Evolutionary conservation across 2,113 vertebrate species (phyloP).

Genomic region (Lota lota): DNA sequence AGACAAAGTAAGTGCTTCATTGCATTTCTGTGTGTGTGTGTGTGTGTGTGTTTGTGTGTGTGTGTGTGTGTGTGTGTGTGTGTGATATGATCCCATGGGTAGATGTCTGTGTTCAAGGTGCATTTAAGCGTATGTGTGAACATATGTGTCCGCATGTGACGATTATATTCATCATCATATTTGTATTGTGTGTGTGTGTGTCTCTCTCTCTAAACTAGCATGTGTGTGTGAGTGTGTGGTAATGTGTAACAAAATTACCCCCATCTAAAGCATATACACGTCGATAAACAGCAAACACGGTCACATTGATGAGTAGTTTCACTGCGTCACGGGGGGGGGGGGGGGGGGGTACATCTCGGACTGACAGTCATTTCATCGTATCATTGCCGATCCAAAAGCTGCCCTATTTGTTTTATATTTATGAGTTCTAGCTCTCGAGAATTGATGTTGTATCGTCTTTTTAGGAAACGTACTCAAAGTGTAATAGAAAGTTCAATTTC

Average conservation of each 20-base stretch:
- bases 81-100: neutral
- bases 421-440: too few species aligned
- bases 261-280: slow-evolving; percentile 50
- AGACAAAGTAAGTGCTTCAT: slow-evolving; percentile 2
- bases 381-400: slow-evolving; percentile 19
- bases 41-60: neutral
- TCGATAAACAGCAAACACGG: slow-evolving; percentile 46
- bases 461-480: too few species aligned
- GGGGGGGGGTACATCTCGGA: slow-evolving; percentile 28
- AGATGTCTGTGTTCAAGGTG: neutral
- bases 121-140: slow-evolving; percentile 3
- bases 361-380: slow-evolving; percentile 49
- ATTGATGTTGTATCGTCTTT: too few species aligned
- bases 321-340: slow-evolving; percentile 13
- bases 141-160: slow-evolving; percentile 18
- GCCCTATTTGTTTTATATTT: too few species aligned
- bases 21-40: neutral
- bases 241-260: slow-evolving; percentile 23
- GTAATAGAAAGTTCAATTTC: too few species aligned
- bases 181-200: neutral
- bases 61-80: slow-evolving; percentile 8
- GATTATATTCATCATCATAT: neutral
- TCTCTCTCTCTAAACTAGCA: neutral
- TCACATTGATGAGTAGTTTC: slow-evolving; percentile 54
- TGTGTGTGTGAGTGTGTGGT: slow-evolving; percentile 10